These are phyloP conservation scores for Calliphora vicina DNA, from an alignment of 1,140 invertebrate genomes.

Conservation along the genomic window DNA sequence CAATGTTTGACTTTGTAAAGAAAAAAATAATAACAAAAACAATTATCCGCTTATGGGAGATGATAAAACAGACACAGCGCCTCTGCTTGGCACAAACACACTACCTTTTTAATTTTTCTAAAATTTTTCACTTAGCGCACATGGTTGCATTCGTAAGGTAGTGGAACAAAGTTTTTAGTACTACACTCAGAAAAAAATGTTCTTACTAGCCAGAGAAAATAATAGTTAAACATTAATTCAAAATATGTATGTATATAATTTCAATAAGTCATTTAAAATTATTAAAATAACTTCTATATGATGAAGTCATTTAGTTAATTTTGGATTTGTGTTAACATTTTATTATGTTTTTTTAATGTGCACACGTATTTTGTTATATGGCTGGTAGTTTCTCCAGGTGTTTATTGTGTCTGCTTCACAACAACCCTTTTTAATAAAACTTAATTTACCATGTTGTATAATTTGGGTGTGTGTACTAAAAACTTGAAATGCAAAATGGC, in stretches of 20 bases:
- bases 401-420: background rate
- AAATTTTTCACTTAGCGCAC: background rate
- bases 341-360: no score
- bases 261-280: no score
- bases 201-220: no score
- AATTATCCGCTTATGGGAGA: slow-evolving; percentile 19
- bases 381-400: background rate
- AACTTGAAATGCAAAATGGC: slow-evolving; percentile 26
- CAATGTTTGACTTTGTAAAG: slow-evolving; percentile 27
- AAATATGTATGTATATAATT: no score
- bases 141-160: background rate
- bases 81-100: slow-evolving; percentile 28
- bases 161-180: background rate
- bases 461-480: slow-evolving; percentile 20
- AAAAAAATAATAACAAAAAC: slow-evolving; percentile 30
- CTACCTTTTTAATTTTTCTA: slow-evolving; percentile 10
- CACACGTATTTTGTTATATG: background rate
- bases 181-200: background rate
- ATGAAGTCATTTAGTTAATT: no score
- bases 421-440: background rate
- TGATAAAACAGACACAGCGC: slow-evolving; percentile 14
- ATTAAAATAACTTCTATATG: no score
- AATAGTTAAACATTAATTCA: no score
- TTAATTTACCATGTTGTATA: background rate
- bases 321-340: no score